Evolutionary conservation across 2,797 vertebrate species (phyloP), one percentile per base, ranked within the genome.

Genomic region (Falco columbarius): DNA sequence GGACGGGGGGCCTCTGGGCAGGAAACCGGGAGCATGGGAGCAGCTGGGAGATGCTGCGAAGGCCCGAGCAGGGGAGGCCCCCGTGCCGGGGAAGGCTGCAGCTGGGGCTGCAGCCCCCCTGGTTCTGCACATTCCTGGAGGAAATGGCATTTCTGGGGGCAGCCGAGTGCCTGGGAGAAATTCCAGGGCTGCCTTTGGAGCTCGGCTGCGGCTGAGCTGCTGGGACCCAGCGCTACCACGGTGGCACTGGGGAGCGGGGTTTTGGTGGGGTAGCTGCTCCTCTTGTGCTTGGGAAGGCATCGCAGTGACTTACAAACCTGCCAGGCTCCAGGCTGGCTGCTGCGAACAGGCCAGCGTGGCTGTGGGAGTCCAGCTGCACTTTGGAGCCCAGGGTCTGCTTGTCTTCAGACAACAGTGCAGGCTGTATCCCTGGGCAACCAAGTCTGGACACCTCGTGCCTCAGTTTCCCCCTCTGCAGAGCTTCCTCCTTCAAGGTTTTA

Each of bases 21-120:
- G 98, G 98, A 98, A 98, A 97, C 96, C 32, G 68, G 97, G 96
- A 98, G 96, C 97, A 98, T 98, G 97, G 97, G 98, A 97, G 97
- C 97, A 94, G 95, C 95, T 92, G 91, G 91, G 96, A 90, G 94
- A 95, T 2, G 3, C 89, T 47, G 89, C 1, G 2, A 94, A 58
- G 38, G 83, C 93, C 85, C 1, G 36, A 79, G 90, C 96, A 98
- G 97, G 97, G 98, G 98, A 97, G 96, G 93, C 6, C 95, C 90
- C 72, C 6, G 81, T 90, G 95, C 97, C 10, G 94, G 94, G 96
- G 94, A 98, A 94, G 94, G 96, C 96, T 97, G 90, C 89, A 95
- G 96, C 92, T 87, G 93, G 67, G 70, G 95, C 87, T 3, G 47
- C 95, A 89, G 96, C 96, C 97, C 77, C 92, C 94, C 95, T 96